Evolutionary conservation across 53 echinoderm and acorn worm genomes (phyloP), one percentile per base, ranked within the genome.

Genomic region (Pentamera pediparva): DNA sequence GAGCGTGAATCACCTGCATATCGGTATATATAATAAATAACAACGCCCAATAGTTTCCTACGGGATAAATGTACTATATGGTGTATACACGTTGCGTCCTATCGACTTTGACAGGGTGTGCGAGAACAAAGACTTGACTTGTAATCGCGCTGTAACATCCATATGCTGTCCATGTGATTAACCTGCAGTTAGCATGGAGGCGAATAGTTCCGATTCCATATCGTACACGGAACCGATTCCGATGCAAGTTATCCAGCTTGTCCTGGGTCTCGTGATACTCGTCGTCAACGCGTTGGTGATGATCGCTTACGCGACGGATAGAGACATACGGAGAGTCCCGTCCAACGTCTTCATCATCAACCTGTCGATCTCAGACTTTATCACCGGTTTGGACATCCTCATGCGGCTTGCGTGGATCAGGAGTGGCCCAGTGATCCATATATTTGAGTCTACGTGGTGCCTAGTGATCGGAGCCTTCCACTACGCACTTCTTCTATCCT

Each of bases 321-420:
- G 61, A 61, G 61, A 32, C 32, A 32, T 61, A 30, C 61, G 61
- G 17, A 61, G 61, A 8, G 32, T 61, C 32, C 61, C 61, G 3
- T 32, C 61, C 2, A 61, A 61, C 34, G 28, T 30, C 32, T 61
- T 61, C n/a, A 35, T 61, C 12, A 8, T 61, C 2, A 30, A 61
- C n/a, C 61, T 61, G 19, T 61, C 61, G 3, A 61, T 61, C 34
- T 61, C 61, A 61, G 35, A 61, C 35, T 26, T 61, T 17, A 3
- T 61, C 5, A 61, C 18, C 2, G 61, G 61, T 30, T 19, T 61
- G 31, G 61, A 9, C 30, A 20, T 13, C 5, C 12, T 61, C 32
- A 2, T 31, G 6, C 28, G 12, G 11, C 34, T 61, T 32, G 35
- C 32, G 1, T 61, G 61, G 61, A 30, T 32, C 30, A 35, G 13